Conservation (phyloP, 2,888 invertebrate genomes). For the Shargacucullia verbasci region DNA sequence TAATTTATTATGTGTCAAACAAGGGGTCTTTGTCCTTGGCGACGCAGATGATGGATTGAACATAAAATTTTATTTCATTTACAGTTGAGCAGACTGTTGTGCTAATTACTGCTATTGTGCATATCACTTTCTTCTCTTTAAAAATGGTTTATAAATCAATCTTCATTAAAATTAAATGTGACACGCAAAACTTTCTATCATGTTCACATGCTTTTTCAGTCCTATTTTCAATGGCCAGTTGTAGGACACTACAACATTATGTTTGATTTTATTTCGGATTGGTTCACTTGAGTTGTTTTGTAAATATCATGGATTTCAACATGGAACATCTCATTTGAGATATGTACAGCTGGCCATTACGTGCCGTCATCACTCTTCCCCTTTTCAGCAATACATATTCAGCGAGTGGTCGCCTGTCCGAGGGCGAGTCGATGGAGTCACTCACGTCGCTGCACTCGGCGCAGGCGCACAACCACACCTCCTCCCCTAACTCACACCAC, state of each 20-base stretch:
- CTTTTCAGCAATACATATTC: slow-evolving; percentile 91
- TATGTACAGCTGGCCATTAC: slow-evolving; percentile 71
- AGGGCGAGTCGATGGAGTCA: slow-evolving; percentile 96
- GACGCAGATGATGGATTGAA: neutral
- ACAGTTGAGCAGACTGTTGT: neutral
- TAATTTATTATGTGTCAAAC: slow-evolving; percentile 20
- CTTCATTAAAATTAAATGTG: slow-evolving; percentile 29
- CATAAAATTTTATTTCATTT: neutral
- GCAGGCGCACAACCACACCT: slow-evolving; percentile 92
- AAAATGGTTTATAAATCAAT: neutral
- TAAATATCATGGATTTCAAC: neutral
- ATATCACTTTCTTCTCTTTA: neutral
- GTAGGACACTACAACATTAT: slow-evolving; percentile 46
- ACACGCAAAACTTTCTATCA: slow-evolving; percentile 53
- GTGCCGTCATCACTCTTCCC: slow-evolving; percentile 76
- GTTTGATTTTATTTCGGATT: slow-evolving; percentile 14
- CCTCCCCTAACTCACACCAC: slow-evolving; percentile 91
- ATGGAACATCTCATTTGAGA: slow-evolving; percentile 17
- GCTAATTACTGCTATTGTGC: neutral
- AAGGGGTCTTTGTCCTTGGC: slow-evolving; percentile 14
- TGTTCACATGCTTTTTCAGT: slow-evolving; percentile 74
- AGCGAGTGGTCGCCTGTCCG: slow-evolving; percentile 93
- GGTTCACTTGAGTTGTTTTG: slow-evolving; percentile 8
- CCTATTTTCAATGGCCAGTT: slow-evolving; percentile 78
- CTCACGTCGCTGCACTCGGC: slow-evolving; percentile 94